Percentiles rank a stretch among this genome's conserved stretches.
phyloP scores from a whole-genome alignment of 2,888 invertebrate species.

The Muschampia plurimacula region DNA sequence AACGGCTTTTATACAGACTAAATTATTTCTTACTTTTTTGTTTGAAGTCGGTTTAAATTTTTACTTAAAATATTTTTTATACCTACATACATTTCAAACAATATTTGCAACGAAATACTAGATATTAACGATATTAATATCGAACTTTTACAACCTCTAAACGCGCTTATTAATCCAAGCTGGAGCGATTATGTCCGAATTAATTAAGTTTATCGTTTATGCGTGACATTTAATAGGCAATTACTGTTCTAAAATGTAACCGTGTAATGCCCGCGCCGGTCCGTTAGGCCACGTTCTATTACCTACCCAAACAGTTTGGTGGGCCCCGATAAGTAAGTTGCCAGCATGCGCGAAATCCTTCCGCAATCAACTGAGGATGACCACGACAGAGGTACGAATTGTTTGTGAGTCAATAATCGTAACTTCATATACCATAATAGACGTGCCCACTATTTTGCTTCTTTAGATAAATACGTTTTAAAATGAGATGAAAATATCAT shows the following conservation, averaged over 20 bases:
- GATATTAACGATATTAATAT: conserved; percentile 8
- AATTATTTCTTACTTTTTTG: too few relatives aligned
- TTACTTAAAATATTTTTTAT: too few relatives aligned
- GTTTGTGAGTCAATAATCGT: conserved; percentile 35
- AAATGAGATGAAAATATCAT: not conserved
- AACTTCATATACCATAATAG: conserved; percentile 2
- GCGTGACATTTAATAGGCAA: conserved; percentile 72
- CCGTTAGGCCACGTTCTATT: conserved; percentile 59
- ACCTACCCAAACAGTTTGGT: conserved; percentile 81
- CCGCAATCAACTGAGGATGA: conserved; percentile 41
- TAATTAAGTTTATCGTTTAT: conserved; percentile 67
- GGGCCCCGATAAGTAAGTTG: conserved; percentile 72
- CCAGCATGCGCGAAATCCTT: conserved; percentile 59
- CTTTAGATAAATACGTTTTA: not conserved
- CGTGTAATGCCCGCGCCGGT: conserved; percentile 55
- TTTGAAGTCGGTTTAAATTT: too few relatives aligned
- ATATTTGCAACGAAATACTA: not conserved
- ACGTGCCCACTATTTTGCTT: not conserved
- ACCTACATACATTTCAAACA: not conserved
- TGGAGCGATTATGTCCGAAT: conserved; percentile 59
- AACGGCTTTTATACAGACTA: not conserved
- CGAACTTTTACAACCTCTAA: conserved; percentile 24
- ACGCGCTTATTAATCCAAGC: conserved; percentile 36
- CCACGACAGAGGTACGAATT: conserved; percentile 46
- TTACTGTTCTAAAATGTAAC: conserved; percentile 67